A percentile compares a stretch with the other conserved stretches of the same genome.
phyloP scores from a whole-genome alignment of 2,888 invertebrate genomes.

The Machimus atricapillus region DNA sequence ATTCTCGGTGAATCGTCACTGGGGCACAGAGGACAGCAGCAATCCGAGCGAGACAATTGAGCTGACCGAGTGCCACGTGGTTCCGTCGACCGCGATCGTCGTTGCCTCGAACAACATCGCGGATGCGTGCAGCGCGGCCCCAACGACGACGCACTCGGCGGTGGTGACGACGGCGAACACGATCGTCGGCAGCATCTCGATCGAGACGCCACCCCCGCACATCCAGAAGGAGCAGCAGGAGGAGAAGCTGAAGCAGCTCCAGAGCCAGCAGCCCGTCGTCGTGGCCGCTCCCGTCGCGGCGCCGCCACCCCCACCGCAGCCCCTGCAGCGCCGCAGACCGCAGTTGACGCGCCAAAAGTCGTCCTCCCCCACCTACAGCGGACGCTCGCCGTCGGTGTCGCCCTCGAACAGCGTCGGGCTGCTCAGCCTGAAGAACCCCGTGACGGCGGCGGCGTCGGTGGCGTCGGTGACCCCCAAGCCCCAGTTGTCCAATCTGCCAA shows the following conservation, averaged over 20 bases:
- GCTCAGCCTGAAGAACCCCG: neutral
- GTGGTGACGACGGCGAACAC: constrained; percentile 56
- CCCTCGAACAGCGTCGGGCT: constrained; percentile 47
- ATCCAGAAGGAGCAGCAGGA: constrained; percentile 54
- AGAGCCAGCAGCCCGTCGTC: neutral
- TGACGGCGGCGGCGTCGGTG: too few relatives aligned
- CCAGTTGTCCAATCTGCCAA: constrained; percentile 68
- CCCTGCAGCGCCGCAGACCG: constrained; percentile 51
- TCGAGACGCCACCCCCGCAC: constrained; percentile 59
- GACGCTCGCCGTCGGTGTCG: constrained; percentile 50
- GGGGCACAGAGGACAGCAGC: constrained; percentile 56
- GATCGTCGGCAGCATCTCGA: constrained; percentile 60
- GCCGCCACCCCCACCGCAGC: constrained; percentile 49
- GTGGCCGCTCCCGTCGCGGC: constrained; percentile 28
- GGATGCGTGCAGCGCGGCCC: constrained; percentile 51
- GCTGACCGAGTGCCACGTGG: constrained; percentile 48
- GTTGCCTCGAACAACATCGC: constrained; percentile 17
- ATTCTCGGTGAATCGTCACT: constrained; percentile 57
- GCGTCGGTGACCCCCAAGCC: constrained; percentile 49
- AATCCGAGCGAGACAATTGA: constrained; percentile 50
- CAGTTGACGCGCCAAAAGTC: constrained; percentile 15
- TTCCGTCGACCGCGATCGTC: constrained; percentile 11
- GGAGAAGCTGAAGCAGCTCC: constrained; percentile 45
- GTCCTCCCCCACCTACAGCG: constrained; percentile 44
- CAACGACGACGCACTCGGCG: constrained; percentile 53